Base-by-base conservation (phyloP, 2,113 vertebrate genomes). In the Procavia capensis region DNA sequence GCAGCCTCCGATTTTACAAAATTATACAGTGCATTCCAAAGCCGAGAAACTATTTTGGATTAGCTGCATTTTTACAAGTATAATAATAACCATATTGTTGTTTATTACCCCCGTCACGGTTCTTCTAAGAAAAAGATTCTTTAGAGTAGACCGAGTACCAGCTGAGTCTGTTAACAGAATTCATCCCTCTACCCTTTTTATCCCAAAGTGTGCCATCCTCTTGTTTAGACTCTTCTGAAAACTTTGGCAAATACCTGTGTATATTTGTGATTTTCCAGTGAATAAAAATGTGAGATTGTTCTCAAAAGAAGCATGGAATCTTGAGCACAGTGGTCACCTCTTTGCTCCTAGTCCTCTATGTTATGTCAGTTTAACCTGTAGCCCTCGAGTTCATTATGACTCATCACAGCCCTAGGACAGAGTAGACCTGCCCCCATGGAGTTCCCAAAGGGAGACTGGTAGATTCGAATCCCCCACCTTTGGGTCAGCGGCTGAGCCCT, bases 211-310 rank as follows among this genome's bases (percentile, higher is more conserved):
- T 54, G 66, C 25, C 19, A 83, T 64, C 27, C 57, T 82, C 70
- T 92, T 29, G 47, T 68, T 86, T 76, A 76, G 85, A 85, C 47
- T 41, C 79, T 88, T 64, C 81, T 76, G 57, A 66, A 94, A 93
- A 31, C 11, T 80, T 94, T 93, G 96, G 75, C 93, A 97, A 94
- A 93, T 95, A 96, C 84, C 45, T 61, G 14, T 94, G 68, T 76
- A 54, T 85, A 74, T 81, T 92, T 93, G 83, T 96, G 79, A 87
- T 89, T 92, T 95, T 88, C 31, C 80, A 95, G 83, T 87, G 87
- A 90, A 83, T 91, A 29, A 87, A 47, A 76, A 27, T 85, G 31
- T 87, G 76, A 50, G 68, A 34, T 13, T 92, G 47, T 88, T 95
- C 88, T 86, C 36, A 70, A 84, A 84, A 85, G 31, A 88, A 87